Percentiles rank a stretch among this genome's conserved stretches.
Conservation (phyloP, 2,888 invertebrate species). For the Stramonita haemastoma region DNA sequence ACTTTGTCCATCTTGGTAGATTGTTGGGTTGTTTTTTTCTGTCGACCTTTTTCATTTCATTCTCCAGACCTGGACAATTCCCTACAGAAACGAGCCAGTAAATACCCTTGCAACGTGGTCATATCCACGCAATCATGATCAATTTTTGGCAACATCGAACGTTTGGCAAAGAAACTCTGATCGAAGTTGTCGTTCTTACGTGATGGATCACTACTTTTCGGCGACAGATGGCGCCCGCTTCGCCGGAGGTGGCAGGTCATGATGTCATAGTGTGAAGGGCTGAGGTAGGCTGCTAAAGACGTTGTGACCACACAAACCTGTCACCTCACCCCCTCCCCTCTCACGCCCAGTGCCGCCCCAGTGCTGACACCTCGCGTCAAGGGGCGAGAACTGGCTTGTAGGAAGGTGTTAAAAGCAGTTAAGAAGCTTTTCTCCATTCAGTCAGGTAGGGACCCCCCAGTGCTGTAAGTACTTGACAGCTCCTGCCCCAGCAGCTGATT, state of each 20-base stretch:
- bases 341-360: background rate
- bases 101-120: too few relatives aligned
- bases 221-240: background rate
- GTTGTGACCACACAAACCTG: constrained; percentile 20
- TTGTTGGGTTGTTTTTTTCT: too few relatives aligned
- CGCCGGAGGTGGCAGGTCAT: background rate
- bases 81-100: too few relatives aligned
- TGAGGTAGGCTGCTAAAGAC: background rate
- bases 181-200: too few relatives aligned
- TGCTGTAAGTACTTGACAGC: background rate
- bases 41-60: too few relatives aligned
- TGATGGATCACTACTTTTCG: too few relatives aligned
- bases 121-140: too few relatives aligned
- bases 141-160: too few relatives aligned
- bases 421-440: background rate
- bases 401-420: constrained; percentile 20
- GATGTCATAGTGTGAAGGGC: background rate
- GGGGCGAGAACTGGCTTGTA: background rate
- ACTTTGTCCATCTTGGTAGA: too few relatives aligned
- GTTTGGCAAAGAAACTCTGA: too few relatives aligned
- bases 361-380: constrained; percentile 8
- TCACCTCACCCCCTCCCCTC: background rate
- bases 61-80: too few relatives aligned
- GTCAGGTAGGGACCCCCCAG: background rate
- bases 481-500: background rate